These are phyloP conservation scores for Auanema freiburgensis DNA, from an alignment of 2,888 invertebrate genomes.

Conservation along the genomic window DNA sequence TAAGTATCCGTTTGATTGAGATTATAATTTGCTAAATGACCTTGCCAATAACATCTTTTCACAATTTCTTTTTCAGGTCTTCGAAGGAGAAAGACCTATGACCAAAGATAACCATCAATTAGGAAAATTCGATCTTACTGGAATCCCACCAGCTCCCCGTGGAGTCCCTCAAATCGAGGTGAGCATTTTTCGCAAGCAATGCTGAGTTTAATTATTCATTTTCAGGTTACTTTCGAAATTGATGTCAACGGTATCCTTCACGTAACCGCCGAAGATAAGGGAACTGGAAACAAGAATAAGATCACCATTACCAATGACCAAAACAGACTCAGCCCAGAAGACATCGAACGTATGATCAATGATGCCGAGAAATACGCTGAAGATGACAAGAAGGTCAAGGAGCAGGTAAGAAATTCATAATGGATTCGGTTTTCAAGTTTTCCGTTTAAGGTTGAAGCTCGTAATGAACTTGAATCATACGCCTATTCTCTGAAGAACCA, in stretches of 20 bases:
- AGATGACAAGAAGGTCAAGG: conserved; percentile 86
- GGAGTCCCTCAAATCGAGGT: conserved; percentile 67
- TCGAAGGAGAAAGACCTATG: conserved; percentile 99
- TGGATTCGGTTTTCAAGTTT: conserved; percentile 1
- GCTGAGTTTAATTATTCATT: not conserved
- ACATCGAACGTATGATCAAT: conserved; percentile 97
- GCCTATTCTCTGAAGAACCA: conserved; percentile 92
- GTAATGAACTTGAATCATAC: conserved; percentile 94
- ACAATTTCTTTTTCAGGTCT: conserved; percentile 71
- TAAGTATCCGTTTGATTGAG: conserved; percentile 1
- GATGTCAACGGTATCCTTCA: conserved; percentile 69
- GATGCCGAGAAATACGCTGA: conserved; percentile 98
- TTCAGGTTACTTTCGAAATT: conserved; percentile 67
- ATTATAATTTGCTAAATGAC: not conserved
- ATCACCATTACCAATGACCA: conserved; percentile 94
- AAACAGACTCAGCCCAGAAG: conserved; percentile 85
- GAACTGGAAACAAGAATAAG: conserved; percentile 96
- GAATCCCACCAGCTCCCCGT: conserved; percentile 69
- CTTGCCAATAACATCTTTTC: not conserved
- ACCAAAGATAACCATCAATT: conserved; percentile 98
- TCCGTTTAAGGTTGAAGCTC: conserved; percentile 75
- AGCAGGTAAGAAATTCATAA: conserved; percentile 25
- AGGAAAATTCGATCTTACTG: conserved; percentile 85
- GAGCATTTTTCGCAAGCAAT: not conserved
- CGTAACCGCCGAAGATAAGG: conserved; percentile 97